Evolutionary conservation across 2,113 vertebrate genomes (phyloP).

Genomic region (Ictalurus furcatus): DNA sequence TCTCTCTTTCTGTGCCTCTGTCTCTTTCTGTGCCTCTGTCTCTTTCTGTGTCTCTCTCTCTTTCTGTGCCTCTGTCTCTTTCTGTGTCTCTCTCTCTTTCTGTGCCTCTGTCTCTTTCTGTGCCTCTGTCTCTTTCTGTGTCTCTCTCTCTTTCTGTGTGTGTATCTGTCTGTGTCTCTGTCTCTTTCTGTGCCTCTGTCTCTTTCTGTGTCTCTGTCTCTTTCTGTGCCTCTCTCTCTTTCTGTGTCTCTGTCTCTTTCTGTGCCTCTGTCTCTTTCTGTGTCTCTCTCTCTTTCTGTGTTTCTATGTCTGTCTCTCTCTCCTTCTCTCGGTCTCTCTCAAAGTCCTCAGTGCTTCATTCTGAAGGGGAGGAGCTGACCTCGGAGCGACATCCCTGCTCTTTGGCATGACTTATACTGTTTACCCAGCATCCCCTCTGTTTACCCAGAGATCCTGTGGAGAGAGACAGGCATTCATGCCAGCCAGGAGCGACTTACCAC

Average conservation of each 20-base stretch:
- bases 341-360: neutral
- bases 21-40: too few species aligned
- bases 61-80: too few species aligned
- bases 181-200: neutral
- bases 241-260: neutral
- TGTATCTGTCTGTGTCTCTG: too few species aligned
- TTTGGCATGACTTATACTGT: slow-evolving; percentile 58
- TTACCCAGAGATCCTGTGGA: slow-evolving; percentile 42
- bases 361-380: slow-evolving; percentile 28
- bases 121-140: too few species aligned
- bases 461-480: slow-evolving; percentile 58
- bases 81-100: too few species aligned
- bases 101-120: too few species aligned
- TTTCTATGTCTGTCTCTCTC: neutral
- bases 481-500: slow-evolving; percentile 12
- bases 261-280: neutral
- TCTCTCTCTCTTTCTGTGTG: too few species aligned
- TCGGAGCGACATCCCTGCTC: slow-evolving; percentile 39
- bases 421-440: slow-evolving; percentile 49
- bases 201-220: neutral
- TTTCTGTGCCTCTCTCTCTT: neutral
- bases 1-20: too few species aligned
- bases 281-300: neutral
- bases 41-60: too few species aligned
- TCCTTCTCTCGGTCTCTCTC: neutral